These are phyloP conservation scores for Limenitis camilla DNA, from an alignment of 2,888 invertebrate genomes.

Conservation along the genomic window DNA sequence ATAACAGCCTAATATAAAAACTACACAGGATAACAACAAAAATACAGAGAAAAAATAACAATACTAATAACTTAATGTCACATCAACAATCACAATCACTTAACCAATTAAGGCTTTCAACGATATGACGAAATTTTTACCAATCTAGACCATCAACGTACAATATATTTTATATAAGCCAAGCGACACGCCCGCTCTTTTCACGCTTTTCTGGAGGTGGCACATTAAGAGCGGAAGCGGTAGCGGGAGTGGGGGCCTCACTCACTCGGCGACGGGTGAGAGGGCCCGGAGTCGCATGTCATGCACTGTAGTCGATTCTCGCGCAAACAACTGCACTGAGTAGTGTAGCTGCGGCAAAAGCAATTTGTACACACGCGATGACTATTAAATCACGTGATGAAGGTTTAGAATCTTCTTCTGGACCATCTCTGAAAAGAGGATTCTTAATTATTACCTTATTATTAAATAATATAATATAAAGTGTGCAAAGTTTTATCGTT, in stretches of 20 bases:
- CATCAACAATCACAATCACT: too few relatives aligned
- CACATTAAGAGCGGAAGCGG: constrained; percentile 38
- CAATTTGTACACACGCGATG: constrained; percentile 68
- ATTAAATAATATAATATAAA: too few relatives aligned
- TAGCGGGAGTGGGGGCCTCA: constrained; percentile 47
- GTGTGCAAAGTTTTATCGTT: too few relatives aligned
- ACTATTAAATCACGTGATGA: constrained; percentile 62
- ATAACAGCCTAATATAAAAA: too few relatives aligned
- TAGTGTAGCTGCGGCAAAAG: constrained; percentile 65
- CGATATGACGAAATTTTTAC: too few relatives aligned
- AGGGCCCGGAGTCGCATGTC: constrained; percentile 62
- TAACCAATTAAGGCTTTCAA: too few relatives aligned
- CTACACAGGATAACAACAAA: too few relatives aligned
- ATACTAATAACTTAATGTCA: too few relatives aligned
- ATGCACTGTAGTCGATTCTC: constrained; percentile 68
- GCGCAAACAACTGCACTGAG: constrained; percentile 69
- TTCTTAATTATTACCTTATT: too few relatives aligned
- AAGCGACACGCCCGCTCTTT: constrained; percentile 72
- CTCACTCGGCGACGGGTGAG: constrained; percentile 55
- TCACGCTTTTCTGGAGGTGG: constrained; percentile 53
- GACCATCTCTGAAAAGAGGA: constrained; percentile 48
- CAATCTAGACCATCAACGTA: too few relatives aligned
- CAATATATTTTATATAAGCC: constrained; percentile 66
- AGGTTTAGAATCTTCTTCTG: constrained; percentile 55
- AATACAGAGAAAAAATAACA: too few relatives aligned